Conservation (phyloP, 2,113 vertebrate species). For the Marmota monax region DNA sequence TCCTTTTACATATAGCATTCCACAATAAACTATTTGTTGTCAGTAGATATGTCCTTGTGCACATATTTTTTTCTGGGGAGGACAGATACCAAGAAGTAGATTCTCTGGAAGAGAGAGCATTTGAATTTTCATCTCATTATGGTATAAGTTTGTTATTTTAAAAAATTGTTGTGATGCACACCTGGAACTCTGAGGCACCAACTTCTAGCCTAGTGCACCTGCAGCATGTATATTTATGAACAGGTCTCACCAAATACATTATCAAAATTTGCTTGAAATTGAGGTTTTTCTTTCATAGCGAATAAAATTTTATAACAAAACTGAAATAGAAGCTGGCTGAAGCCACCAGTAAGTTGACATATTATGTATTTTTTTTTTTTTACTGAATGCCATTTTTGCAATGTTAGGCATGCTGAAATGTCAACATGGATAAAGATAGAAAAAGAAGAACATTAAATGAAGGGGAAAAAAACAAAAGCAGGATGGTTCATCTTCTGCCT, state of each 20-base stretch:
- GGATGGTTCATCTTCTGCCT: neutral
- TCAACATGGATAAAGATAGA: neutral
- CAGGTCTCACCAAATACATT: slow-evolving; percentile 32
- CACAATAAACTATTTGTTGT: neutral
- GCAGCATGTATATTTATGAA: slow-evolving; percentile 40
- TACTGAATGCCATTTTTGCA: slow-evolving; percentile 22
- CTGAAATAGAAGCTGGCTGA: neutral
- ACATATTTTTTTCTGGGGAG: neutral
- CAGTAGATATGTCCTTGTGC: neutral
- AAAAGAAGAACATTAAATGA: slow-evolving; percentile 34
- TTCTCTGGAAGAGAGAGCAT: neutral
- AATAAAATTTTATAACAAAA: slow-evolving; percentile 64
- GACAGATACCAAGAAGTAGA: neutral
- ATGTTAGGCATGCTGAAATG: slow-evolving; percentile 33
- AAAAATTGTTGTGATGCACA: neutral
- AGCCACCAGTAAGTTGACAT: neutral
- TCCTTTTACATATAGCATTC: neutral
- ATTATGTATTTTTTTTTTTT: neutral
- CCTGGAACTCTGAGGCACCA: neutral
- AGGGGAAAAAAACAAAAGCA: slow-evolving; percentile 9
- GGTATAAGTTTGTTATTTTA: slow-evolving; percentile 34
- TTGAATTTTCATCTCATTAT: slow-evolving; percentile 31
- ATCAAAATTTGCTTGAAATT: slow-evolving; percentile 57
- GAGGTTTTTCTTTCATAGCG: slow-evolving; percentile 25
- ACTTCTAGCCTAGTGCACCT: neutral